phyloP scores from a whole-genome alignment of 2,797 vertebrate genomes.

The Menidia menidia region DNA sequence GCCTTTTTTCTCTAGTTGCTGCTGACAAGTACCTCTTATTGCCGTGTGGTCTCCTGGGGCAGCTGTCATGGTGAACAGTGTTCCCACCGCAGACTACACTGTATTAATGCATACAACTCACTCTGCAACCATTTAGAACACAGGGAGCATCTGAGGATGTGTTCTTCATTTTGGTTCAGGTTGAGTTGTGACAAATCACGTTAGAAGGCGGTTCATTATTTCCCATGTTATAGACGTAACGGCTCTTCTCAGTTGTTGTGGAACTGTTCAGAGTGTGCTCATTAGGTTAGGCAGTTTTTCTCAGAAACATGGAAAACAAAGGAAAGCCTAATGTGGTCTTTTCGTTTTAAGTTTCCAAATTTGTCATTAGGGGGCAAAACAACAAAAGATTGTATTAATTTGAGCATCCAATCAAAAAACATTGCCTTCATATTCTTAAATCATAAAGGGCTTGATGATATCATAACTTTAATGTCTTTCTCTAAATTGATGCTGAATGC shows the following conservation, averaged over 20 bases:
- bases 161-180: constrained; percentile 64
- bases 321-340: not conserved
- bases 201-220: constrained; percentile 63
- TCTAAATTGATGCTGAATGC: constrained; percentile 56
- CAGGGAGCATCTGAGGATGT: constrained; percentile 53
- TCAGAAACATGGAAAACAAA: not conserved
- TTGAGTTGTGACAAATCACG: constrained; percentile 70
- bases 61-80: constrained; percentile 73
- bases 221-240: constrained; percentile 57
- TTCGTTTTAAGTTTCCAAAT: constrained; percentile 13
- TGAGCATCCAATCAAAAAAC: constrained; percentile 14
- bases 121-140: constrained; percentile 80
- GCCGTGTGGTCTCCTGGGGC: constrained; percentile 79
- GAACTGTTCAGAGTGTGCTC: constrained; percentile 28
- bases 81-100: constrained; percentile 46
- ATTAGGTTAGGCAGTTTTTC: constrained; percentile 19
- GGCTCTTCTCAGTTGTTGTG: constrained; percentile 34
- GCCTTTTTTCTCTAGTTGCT: constrained; percentile 72
- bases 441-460: constrained; percentile 26
- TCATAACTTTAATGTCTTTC: constrained; percentile 32
- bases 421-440: not conserved
- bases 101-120: constrained; percentile 77
- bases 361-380: no score
- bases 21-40: constrained; percentile 83
- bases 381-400: no score